Evolutionary conservation across 2,797 vertebrate species (phyloP), one percentile per base, ranked within the genome.

Genomic region (Aulostomus chinensis): DNA sequence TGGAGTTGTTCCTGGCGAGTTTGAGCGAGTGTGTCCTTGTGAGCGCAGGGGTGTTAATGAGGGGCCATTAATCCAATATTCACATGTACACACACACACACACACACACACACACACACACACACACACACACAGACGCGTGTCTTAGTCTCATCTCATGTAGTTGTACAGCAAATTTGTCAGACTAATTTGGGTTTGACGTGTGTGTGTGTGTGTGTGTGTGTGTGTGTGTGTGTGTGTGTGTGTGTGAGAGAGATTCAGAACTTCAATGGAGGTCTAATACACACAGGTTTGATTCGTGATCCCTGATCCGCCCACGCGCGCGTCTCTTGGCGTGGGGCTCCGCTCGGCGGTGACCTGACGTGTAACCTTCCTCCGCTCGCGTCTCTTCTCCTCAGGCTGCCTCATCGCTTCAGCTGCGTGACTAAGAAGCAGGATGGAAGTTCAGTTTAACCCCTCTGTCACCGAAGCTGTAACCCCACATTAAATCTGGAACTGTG

Each of bases 221-320:
- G 7, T 14, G 37, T 24, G 20, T 38, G 31, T 41, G 37, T 50
- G 43, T 50, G 18, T 21, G 16, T 21, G 36, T 38, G 36, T 14
- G 7, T 14, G 37, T 24, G 20, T 38, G 31, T 41, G 37, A 45
- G 43, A 45, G 22, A 8, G 4, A 8, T 24, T 24, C 4, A 4
- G 22, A 4, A 24, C 10, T 21, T 43, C 48, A 39, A 26, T 55
- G 46, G 6, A 59, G 65, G 60, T 45, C 51, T 58, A 53, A 66
- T 54, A 30, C 16, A 51, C 42, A 55, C 50, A n/a, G 22, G 15
- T 31, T 9, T 14, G 61, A 61, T 64, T 82, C 64, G 66, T 82
- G 75, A 80, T 75, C 50, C 38, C 56, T 46, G 58, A 56, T 65
- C 66, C 22, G 18, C 73, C 61, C 68, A 72, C 80, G 33, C 64